These are phyloP conservation scores for Diabrotica balteata DNA, from an alignment of 2,888 invertebrate genomes.

Conservation along the genomic window DNA sequence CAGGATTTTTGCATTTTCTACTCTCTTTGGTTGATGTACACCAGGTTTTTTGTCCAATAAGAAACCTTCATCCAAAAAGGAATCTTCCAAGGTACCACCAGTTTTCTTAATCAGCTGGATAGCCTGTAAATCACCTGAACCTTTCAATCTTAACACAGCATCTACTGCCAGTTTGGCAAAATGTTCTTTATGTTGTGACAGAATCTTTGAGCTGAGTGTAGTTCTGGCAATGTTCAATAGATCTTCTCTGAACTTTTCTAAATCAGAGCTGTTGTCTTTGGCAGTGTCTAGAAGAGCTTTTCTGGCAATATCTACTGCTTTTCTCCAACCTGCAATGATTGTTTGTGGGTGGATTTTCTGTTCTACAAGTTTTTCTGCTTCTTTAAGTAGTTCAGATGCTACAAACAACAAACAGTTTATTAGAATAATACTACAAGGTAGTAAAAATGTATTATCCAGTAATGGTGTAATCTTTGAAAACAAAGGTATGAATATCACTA, in stretches of 20 bases:
- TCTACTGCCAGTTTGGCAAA: slow-evolving; percentile 96
- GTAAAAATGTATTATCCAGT: neutral
- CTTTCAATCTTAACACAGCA: slow-evolving; percentile 93
- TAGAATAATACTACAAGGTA: too few relatives aligned
- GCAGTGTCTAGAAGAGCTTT: slow-evolving; percentile 81
- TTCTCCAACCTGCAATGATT: slow-evolving; percentile 94
- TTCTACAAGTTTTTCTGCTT: slow-evolving; percentile 92
- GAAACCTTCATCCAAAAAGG: slow-evolving; percentile 95
- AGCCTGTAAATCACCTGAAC: slow-evolving; percentile 82
- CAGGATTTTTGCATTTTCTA: slow-evolving; percentile 95
- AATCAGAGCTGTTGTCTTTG: slow-evolving; percentile 82
- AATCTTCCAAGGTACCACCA: slow-evolving; percentile 92
- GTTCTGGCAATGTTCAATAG: slow-evolving; percentile 96
- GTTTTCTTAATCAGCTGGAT: slow-evolving; percentile 81
- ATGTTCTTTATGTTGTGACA: slow-evolving; percentile 96
- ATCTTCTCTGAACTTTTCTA: slow-evolving; percentile 82
- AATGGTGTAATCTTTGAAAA: neutral
- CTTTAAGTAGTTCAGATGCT: slow-evolving; percentile 92
- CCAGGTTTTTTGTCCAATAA: slow-evolving; percentile 96
- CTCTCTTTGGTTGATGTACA: slow-evolving; percentile 93
- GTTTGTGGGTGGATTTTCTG: slow-evolving; percentile 98
- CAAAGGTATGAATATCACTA: too few relatives aligned
- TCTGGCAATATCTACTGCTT: slow-evolving; percentile 83
- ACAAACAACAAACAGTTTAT: slow-evolving; percentile 29
- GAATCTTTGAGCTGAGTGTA: slow-evolving; percentile 96